Evolutionary conservation across 2,113 vertebrate species (phyloP).

Genomic region (Datnioides undecimradiatus): DNA sequence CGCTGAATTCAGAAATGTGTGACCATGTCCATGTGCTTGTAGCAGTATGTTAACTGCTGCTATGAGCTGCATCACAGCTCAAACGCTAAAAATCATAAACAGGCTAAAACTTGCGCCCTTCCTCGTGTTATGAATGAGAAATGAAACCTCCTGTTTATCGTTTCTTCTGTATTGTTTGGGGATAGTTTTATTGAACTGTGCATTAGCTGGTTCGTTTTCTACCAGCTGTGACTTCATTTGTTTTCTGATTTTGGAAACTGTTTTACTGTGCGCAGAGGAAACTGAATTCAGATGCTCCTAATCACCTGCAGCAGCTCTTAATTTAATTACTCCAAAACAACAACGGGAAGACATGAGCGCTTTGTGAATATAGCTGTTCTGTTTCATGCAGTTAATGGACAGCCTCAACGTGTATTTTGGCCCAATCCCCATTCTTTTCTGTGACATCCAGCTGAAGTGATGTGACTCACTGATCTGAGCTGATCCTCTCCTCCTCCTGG

Average conservation of each 20-base stretch:
- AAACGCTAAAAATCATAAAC: too few relatives aligned
- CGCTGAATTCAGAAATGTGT: not conserved
- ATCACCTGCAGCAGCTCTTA: not conserved
- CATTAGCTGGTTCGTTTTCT: not conserved
- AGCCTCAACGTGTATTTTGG: not conserved
- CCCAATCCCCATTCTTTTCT: too few relatives aligned
- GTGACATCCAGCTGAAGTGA: not conserved
- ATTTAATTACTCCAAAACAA: not conserved
- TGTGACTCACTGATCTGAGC: constrained; percentile 79
- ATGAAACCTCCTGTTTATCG: too few relatives aligned
- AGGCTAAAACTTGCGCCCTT: too few relatives aligned
- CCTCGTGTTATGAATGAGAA: too few relatives aligned
- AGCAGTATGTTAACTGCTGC: too few relatives aligned
- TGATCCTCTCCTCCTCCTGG: constrained; percentile 73
- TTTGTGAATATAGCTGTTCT: not conserved
- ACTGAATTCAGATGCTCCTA: not conserved
- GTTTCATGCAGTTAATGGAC: not conserved
- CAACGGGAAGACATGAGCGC: constrained; percentile 4
- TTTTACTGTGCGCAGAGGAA: not conserved
- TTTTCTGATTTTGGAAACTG: not conserved
- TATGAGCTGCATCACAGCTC: too few relatives aligned
- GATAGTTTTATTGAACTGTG: not conserved
- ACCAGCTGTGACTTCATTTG: not conserved
- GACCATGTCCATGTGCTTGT: too few relatives aligned
- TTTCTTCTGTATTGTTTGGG: not conserved